Conservation (phyloP, 1,140 invertebrate species). For the Eupristina koningsbergeri region DNA sequence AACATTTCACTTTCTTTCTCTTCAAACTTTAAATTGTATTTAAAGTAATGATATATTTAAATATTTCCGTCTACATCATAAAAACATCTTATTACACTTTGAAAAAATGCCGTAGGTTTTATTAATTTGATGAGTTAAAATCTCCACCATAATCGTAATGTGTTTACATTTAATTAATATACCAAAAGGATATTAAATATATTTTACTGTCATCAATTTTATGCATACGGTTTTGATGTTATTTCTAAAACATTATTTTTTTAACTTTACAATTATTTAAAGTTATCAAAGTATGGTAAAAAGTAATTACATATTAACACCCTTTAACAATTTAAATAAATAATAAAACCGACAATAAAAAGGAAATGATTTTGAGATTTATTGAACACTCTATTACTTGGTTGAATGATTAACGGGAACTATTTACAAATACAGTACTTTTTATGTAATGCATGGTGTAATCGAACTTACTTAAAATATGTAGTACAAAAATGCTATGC, state of each 20-base stretch:
- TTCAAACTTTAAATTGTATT: not conserved
- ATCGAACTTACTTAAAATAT: too few relatives aligned
- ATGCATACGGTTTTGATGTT: not conserved
- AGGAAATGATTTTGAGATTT: not conserved
- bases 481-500: too few relatives aligned
- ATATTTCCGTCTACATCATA: too few relatives aligned
- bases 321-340: not conserved
- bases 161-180: not conserved
- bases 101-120: too few relatives aligned
- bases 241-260: not conserved
- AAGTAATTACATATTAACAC: not conserved
- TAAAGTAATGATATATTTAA: too few relatives aligned
- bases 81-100: too few relatives aligned
- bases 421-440: not conserved
- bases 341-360: not conserved
- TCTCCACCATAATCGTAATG: too few relatives aligned
- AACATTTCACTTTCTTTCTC: not conserved
- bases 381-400: not conserved
- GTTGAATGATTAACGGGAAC: not conserved
- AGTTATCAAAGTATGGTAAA: too few relatives aligned
- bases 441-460: too few relatives aligned
- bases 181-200: not conserved
- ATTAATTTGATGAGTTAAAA: too few relatives aligned
- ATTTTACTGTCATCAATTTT: not conserved
- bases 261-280: too few relatives aligned